These are phyloP conservation scores for Gonioctena quinquepunctata DNA, from an alignment of 1,140 invertebrate genomes.

Conservation along the genomic window DNA sequence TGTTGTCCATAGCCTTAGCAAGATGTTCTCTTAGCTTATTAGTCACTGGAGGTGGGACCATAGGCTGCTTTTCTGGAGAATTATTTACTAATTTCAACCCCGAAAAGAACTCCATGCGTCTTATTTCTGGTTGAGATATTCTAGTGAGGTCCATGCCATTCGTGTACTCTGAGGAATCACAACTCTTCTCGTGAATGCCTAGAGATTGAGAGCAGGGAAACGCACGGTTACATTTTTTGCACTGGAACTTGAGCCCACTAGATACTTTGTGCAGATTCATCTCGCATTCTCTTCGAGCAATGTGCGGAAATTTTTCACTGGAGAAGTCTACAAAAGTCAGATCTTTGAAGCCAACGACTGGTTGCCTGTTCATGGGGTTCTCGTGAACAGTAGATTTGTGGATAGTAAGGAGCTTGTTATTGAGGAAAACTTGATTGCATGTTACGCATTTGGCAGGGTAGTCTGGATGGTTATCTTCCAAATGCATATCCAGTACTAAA, in stretches of 20 bases:
- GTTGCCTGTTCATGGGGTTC: conserved; percentile 30
- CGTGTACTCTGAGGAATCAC: conserved; percentile 49
- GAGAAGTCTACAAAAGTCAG: conserved; percentile 81
- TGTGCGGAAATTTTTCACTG: conserved; percentile 75
- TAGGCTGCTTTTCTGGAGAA: conserved; percentile 49
- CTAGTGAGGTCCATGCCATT: conserved; percentile 37
- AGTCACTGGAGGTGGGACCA: not conserved
- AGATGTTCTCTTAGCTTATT: conserved; percentile 36
- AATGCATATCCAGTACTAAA: conserved; percentile 66
- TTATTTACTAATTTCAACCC: conserved; percentile 76
- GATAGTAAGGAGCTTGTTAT: conserved; percentile 69
- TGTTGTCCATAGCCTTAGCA: conserved; percentile 54
- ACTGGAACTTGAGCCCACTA: conserved; percentile 69
- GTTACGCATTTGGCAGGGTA: conserved; percentile 70
- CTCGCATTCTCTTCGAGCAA: conserved; percentile 74
- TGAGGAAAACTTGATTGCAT: conserved; percentile 73
- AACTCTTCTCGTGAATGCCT: conserved; percentile 67
- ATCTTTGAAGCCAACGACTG: conserved; percentile 70
- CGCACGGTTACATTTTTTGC: conserved; percentile 70
- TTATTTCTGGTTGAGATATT: conserved; percentile 59
- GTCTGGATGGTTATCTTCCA: conserved; percentile 73
- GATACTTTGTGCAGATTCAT: conserved; percentile 67
- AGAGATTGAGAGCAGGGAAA: conserved; percentile 76
- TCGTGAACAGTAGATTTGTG: conserved; percentile 57
- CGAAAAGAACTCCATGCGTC: conserved; percentile 78